Evolutionary conservation across 1,140 invertebrate genomes (phyloP), one percentile per base, ranked within the genome.

Genomic region (Aphidius ervi): DNA sequence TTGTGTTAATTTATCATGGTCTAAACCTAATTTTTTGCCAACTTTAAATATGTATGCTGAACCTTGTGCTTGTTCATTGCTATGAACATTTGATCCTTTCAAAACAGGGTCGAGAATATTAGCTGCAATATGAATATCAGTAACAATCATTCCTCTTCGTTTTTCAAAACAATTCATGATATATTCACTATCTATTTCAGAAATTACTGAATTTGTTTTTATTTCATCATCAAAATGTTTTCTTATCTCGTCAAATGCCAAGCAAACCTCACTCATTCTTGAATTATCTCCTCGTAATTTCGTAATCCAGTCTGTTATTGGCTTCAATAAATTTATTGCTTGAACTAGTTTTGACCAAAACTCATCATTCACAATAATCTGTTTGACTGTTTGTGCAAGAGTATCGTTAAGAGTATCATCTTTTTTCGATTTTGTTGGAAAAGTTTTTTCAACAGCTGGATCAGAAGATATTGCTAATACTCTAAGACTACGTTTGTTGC

Each of bases 401-500:
- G 39, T 7, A 20, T 16, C 5, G 1, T 46, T 49, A 16, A 37
- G n/a, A 31, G 1, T 31, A 31, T 31, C 23, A 1, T 31, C 3
- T 10, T 54, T 41, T 42, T 54, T 54, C 4, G 43, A 16, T 41
- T 54, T 41, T 54, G 16, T 6, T 40, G 43, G 6, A 4, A 54
- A 5, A 40, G 57, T 1, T 20, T 50, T 43, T 9, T 6, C 46
- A 43, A 50, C 23, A 3, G 54, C 4, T 6, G 20, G 10, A 7
- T 64, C 50, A 45, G 46, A 48, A 46, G 49, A 52, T 47, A 67
- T 64, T 6, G 60, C 55, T 23, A 65, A 31, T 2, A 49, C 43
- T 59, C 65, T 42, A 6, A 67, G 58, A 61, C 61, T 63, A 46
- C 60, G 62, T 49, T 65, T 61, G 39, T 68, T 65, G 10, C 50